Evolutionary conservation across 1,140 invertebrate genomes (phyloP), one percentile per base, ranked within the genome.

Genomic region (Archegozetes longisetosus): DNA sequence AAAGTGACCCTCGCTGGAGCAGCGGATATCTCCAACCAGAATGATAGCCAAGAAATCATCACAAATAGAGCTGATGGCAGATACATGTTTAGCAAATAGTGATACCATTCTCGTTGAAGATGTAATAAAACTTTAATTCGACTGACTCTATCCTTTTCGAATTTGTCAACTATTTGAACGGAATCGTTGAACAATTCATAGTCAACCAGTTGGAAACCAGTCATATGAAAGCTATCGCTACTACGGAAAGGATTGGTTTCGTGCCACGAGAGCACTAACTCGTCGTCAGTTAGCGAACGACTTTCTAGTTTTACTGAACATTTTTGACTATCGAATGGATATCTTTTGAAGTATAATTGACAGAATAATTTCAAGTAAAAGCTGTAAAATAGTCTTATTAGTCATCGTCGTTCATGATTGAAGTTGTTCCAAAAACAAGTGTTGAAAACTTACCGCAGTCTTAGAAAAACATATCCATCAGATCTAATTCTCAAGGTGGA

Each of bases 1-100:
- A 75, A 66, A 14, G 72, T 70, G 0, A 69, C 66, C 14, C 69
- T 52, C 12, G 69, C 69, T 0, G 69, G 69, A 3, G 64, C 64
- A 0, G 69, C 65, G 27, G 70, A 65, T 2, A 66, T 32, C 13
- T 63, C 61, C 24, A 70, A 55, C 69, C 69, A 70, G 53, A 70
- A 70, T 17, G 67, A 66, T 3, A 70, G 55, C 69, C 69, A 70
- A 2, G 67, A 68, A 12, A 70, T 62, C 6, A 67, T 55, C 1
- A 71, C 69, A 27, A 70, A 68, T 2, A 70, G 64, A 22, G 67
- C 54, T n/a, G 57, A 59, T 1, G 66, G 66, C 25, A 64, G 61
- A 28, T 70, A 70, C 53, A 64, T 64, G 13, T 66, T 62, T 1
- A 71, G 58, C 13, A 64, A 64, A 6, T 46, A 57, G 55, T 57